A percentile compares a stretch with the other conserved stretches of the same genome.
Conservation (phyloP, 2,888 invertebrate genomes). For the Galerucella calmariensis region DNA sequence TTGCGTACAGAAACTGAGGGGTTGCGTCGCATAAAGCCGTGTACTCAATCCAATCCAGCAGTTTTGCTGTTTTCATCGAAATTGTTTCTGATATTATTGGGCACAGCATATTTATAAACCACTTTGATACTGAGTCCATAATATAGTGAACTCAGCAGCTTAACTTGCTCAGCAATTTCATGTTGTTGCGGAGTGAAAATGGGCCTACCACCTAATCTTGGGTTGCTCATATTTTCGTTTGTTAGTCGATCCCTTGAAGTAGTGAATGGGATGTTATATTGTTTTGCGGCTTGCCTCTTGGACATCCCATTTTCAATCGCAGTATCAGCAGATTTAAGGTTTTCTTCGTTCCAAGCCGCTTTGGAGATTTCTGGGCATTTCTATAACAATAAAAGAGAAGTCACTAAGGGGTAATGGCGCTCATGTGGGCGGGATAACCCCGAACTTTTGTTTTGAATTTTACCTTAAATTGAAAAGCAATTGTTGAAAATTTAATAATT, state of each 20-base stretch:
- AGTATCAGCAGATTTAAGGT: constrained; percentile 31
- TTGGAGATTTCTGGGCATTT: constrained; percentile 37
- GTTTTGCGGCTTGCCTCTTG: constrained; percentile 41
- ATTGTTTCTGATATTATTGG: constrained; percentile 46
- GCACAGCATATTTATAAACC: constrained; percentile 46
- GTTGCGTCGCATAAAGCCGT: constrained; percentile 42
- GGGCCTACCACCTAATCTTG: constrained; percentile 41
- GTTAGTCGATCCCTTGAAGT: constrained; percentile 39
- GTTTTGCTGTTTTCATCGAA: constrained; percentile 46
- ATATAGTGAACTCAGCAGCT: constrained; percentile 32
- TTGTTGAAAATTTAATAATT: too few relatives aligned
- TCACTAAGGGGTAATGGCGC: constrained; percentile 39
- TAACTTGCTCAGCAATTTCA: constrained; percentile 44
- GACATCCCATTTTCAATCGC: constrained; percentile 37
- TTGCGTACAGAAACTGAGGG: constrained; percentile 40
- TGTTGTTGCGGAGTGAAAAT: constrained; percentile 44
- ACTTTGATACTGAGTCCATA: constrained; percentile 36
- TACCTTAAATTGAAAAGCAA: too few relatives aligned
- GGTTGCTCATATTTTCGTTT: constrained; percentile 39
- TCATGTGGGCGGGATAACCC: constrained; percentile 29
- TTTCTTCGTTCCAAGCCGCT: constrained; percentile 18
- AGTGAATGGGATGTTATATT: constrained; percentile 41
- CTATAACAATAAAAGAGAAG: constrained; percentile 22
- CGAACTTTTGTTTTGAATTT: too few relatives aligned
- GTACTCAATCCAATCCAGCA: constrained; percentile 42